Evolutionary conservation across 2,113 vertebrate genomes (phyloP), one percentile per base, ranked within the genome.

Genomic region (Garra rufa): DNA sequence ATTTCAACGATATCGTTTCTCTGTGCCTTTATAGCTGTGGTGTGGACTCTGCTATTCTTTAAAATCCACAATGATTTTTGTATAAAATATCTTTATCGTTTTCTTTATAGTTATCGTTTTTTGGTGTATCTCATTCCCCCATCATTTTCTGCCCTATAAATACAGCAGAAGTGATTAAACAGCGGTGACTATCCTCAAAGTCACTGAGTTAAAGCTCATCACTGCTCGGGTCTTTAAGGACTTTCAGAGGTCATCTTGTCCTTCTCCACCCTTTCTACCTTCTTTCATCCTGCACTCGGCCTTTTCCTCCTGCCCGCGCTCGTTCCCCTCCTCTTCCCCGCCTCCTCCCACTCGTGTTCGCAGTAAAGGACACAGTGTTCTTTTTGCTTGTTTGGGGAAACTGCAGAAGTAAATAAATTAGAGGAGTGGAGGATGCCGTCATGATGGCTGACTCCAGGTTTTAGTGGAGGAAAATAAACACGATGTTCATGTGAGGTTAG

Each of bases 371-470:
- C 90, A 90, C 86, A 88, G 88, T 92, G 89, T 90, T 90, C 88
- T 65, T 70, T 69, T 77, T 88, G 87, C 87, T 86, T 88, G 89
- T 92, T 87, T 34, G 55, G 84, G 91, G 91, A 88, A 93, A 91
- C 75, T 87, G 91, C 88, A 89, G 89, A 91, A 93, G 92, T 92
- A 92, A 93, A 94, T 92, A 90, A 89, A 90, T 86, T 82, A 87
- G 88, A 85, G 63, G 80, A 85, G 76, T 84, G 82, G 88, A 87
- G 81, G 89, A 90, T 86, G 86, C 75, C 89, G 67, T 89, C 90
- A 46, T 81, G 88, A 87, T 71, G 75, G 83, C 76, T 15, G 6
- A 85, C 86, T 88, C 88, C 79, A 88, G 85, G 85, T 85, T 89
- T 77, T 52, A 86, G 44, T 67, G 59, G 82, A 87, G 71, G 85